These are phyloP conservation scores for Drosophila setosimentum DNA, from an alignment of 2,888 invertebrate species.

Conservation along the genomic window DNA sequence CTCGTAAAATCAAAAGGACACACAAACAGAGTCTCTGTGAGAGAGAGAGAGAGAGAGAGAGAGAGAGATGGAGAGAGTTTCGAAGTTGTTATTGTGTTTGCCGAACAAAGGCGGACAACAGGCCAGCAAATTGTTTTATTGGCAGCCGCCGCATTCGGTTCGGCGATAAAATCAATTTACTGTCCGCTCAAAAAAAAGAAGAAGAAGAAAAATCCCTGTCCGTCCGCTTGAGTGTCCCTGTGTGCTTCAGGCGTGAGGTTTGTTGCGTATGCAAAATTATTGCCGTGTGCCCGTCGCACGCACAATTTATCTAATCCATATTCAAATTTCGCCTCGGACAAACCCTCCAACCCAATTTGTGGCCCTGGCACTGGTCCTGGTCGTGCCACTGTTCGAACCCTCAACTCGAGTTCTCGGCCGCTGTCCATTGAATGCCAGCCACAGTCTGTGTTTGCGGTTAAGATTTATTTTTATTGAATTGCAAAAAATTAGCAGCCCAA, in stretches of 20 bases:
- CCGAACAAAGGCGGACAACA: conserved; percentile 57
- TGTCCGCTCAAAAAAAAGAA: conserved; percentile 38
- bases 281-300: conserved; percentile 56
- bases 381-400: conserved; percentile 8
- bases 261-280: conserved; percentile 60
- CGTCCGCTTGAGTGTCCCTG: not conserved
- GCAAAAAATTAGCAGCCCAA: conserved; percentile 63
- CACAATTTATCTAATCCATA: conserved; percentile 80
- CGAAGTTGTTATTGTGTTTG: conserved; percentile 32
- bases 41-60: not conserved
- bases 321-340: conserved; percentile 71
- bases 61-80: conserved; percentile 14
- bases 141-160: conserved; percentile 70
- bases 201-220: conserved; percentile 15
- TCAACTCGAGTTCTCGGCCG: conserved; percentile 30
- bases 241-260: conserved; percentile 54
- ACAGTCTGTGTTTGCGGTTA: conserved; percentile 74
- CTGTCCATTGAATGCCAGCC: conserved; percentile 48
- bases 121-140: conserved; percentile 77
- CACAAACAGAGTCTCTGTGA: conserved; percentile 13
- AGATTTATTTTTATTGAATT: conserved; percentile 79
- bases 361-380: not conserved
- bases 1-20: conserved; percentile 34
- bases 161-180: conserved; percentile 77
- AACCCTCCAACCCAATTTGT: conserved; percentile 14